Conservation (phyloP, 2,797 vertebrate genomes). For the Melanotaenia trifasciata region DNA sequence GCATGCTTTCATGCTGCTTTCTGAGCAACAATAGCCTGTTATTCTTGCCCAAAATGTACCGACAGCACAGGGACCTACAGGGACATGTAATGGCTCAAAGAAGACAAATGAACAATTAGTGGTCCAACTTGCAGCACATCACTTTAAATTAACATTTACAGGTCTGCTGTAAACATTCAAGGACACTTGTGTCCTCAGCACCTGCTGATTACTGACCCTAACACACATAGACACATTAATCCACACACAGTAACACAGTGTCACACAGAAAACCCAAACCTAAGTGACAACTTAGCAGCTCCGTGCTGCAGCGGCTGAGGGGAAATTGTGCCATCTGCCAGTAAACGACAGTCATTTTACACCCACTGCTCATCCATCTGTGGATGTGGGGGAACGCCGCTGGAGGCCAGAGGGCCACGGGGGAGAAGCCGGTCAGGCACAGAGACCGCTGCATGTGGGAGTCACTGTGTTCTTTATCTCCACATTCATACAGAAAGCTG, state of each 20-base stretch:
- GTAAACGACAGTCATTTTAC: conserved; percentile 68
- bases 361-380: conserved; percentile 75
- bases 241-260: neutral
- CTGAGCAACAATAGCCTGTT: neutral
- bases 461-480: neutral
- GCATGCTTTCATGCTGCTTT: neutral
- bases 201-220: conserved; percentile 38
- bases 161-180: conserved; percentile 40
- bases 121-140: neutral
- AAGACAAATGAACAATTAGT: neutral
- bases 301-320: conserved; percentile 45
- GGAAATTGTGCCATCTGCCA: conserved; percentile 74
- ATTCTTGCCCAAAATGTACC: neutral
- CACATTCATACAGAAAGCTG: neutral
- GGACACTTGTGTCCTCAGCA: conserved; percentile 33
- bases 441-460: neutral
- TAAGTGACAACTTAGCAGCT: conserved; percentile 44
- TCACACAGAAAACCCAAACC: conserved; percentile 30
- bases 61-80: neutral
- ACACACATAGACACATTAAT: conserved; percentile 33
- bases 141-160: conserved; percentile 16
- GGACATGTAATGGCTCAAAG: neutral
- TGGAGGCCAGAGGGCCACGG: conserved; percentile 32
- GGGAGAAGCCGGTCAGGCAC: conserved; percentile 15
- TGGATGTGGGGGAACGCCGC: conserved; percentile 48